Base-by-base conservation (phyloP, 2,113 vertebrate species). In the Grantiella picta region DNA sequence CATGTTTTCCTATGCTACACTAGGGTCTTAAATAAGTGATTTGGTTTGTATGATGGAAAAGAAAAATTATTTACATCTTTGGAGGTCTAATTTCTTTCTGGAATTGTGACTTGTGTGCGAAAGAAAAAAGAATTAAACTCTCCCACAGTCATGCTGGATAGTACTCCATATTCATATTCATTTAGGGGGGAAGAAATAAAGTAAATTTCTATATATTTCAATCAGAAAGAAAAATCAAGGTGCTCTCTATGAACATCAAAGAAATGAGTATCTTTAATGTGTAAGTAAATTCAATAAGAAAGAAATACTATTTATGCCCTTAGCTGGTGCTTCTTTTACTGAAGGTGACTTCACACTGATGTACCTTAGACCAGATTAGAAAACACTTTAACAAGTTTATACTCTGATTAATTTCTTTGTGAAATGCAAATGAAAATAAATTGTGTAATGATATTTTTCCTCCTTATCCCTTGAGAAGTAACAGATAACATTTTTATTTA, bases 351-450 rank as follows among this genome's bases (percentile, higher is more conserved):
- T 19, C 73, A 69, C 49, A 63, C 63, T 33, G 12, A 29, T 65
- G 42, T 85, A 66, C 10, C 33, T 94, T 70, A 90, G 95, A 96
- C 5, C 11, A 93, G 49, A 80, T 81, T 96, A 90, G 52, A 71
- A 40, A 91, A 87, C 4, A 3, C 15, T 69, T 72, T 76, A 79
- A 87, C 35, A 45, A 54, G 52, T 95, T 94, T 96, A 90, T 68
- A 82, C 54, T 69, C 70, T 52, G 40, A 54, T 73, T 81, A 49
- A 21, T 9, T 54, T 72, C 86, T 73, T 59, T 47, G 81, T 52
- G n/a, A 80, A 89, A 91, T 76, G 75, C 42, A 92, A 96, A 92
- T 83, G 36, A 77, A 91, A 93, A 95, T 27, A 64, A 88, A 94
- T 28, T 86, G 9, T 42, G 27, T 61, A 82, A 40, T 82, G 31